Base-by-base conservation (phyloP, 2,797 vertebrate species). In the Phataginus tricuspis region DNA sequence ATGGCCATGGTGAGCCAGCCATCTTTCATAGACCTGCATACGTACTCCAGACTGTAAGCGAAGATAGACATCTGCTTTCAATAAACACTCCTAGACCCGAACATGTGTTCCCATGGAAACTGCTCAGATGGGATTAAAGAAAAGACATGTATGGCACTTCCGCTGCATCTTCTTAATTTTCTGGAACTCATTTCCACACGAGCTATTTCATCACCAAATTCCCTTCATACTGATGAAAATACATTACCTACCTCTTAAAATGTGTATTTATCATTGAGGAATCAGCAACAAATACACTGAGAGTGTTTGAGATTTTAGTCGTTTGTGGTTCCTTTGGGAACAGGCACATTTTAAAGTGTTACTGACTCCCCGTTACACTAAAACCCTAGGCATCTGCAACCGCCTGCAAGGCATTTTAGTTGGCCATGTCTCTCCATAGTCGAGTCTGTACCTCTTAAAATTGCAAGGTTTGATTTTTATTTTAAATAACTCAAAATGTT, bases 401-500 rank as follows among this genome's bases (percentile, higher is more conserved):
- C 37, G 37, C 5, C 39, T 78, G 75, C 45, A n/a, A 29, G 7
- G 34, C 31, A 6, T 72, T 68, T 51, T 27, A 79, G 0, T n/a
- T 37, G 34, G n/a, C 15, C 9, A 14, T 25, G 37, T 42, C 89
- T n/a, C 66, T 37, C 61, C 21, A 5, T 64, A 34, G 42, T 31
- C 61, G n/a, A 34, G 66, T 86, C 11, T 14, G 34, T 23, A 39
- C 42, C 7, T 91, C 55, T 91, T 72, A 2, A 82, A 75, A 29
- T 55, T 34, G 59, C 23, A 16, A 95, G 19, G 23, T 82, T 78
- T 42, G 61, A 8, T 31, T 88, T 93, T 92, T 87, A 77, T 72
- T 95, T 90, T 51, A 51, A 59, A n/a, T 53, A n/a, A n/a, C 66
- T 77, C 49, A 84, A 77, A 96, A 53, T 69, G 57, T 71, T 93